Base-by-base conservation (phyloP, 2,113 vertebrate species). In the Orycteropus afer region DNA sequence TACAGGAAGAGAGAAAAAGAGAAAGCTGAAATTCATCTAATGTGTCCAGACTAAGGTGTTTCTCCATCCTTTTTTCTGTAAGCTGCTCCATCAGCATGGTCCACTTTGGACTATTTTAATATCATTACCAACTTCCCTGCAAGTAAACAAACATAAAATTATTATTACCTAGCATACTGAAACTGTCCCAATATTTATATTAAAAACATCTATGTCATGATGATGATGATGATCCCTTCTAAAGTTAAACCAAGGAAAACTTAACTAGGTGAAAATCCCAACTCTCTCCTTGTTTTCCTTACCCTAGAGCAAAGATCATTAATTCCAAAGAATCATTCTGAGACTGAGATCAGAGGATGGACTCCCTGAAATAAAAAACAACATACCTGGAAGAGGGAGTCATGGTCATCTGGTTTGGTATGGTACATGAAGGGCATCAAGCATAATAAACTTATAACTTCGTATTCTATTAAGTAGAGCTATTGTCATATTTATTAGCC, bases 41-140 rank as follows among this genome's bases (percentile, higher is more conserved):
- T 14, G 29, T 27, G 51, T 17, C 40, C 32, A 0, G 22, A 13
- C 25, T 65, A 82, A 67, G 84, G 76, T 55, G 22, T 23, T 55
- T 51, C 42, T 83, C 80, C 83, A 40, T 17, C 74, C 69, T 74
- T 55, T 80, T 89, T 82, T 85, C 55, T 27, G 37, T 32, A n/a
- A 34, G 34, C 22, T 15, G 51, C 23, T 73, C 84, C 93, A 45
- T 97, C 81, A 97, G 90, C 97, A 97, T 0, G 84, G 87, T n/a
- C 42, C 97, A 27, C 13, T 29, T n/a, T 4, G 82, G 67, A 94
- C 76, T 78, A 97, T 82, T 79, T 96, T 92, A 53, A 97, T 88
- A 51, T 94, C 84, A 0, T 11, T 81, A 13, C 93, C 87, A 14
- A 7, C 37, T 85, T 94, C 91, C 94, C 97, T 97, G 94, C 51